phyloP scores from a whole-genome alignment of 2,113 vertebrate species.

The Panthera leo region DNA sequence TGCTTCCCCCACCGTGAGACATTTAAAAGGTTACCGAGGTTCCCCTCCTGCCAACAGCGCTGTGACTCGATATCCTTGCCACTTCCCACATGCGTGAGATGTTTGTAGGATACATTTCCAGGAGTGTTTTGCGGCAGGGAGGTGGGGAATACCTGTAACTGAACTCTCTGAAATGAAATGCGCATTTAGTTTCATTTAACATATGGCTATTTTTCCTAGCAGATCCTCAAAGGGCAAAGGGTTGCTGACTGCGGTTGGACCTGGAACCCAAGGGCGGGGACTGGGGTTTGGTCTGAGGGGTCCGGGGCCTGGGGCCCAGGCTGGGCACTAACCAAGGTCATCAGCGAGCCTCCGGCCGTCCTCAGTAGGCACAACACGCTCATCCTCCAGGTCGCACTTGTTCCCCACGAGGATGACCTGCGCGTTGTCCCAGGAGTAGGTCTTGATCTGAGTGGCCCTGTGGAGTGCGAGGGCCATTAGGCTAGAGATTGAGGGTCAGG shows the following conservation, averaged over 20 bases:
- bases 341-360: slow-evolving; percentile 94
- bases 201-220: neutral
- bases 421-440: slow-evolving; percentile 98
- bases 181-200: no score
- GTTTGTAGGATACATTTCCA: neutral
- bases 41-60: neutral
- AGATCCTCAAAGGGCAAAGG: neutral
- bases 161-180: neutral
- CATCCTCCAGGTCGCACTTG: slow-evolving; percentile 98
- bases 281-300: neutral
- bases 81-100: neutral
- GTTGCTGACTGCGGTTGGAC: neutral
- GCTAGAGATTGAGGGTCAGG: neutral
- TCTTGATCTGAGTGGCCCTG: slow-evolving; percentile 99
- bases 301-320: neutral
- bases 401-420: slow-evolving; percentile 98
- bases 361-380: slow-evolving; percentile 91
- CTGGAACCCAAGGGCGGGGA: neutral
- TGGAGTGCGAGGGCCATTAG: neutral
- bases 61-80: fast-evolving
- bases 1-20: neutral
- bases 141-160: neutral
- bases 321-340: slow-evolving; percentile 90
- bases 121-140: neutral
- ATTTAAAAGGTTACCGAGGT: neutral